A percentile compares a stretch with the other conserved stretches of the same genome.
phyloP scores from a whole-genome alignment of 2,113 vertebrate species.

The Xenus cinereus region DNA sequence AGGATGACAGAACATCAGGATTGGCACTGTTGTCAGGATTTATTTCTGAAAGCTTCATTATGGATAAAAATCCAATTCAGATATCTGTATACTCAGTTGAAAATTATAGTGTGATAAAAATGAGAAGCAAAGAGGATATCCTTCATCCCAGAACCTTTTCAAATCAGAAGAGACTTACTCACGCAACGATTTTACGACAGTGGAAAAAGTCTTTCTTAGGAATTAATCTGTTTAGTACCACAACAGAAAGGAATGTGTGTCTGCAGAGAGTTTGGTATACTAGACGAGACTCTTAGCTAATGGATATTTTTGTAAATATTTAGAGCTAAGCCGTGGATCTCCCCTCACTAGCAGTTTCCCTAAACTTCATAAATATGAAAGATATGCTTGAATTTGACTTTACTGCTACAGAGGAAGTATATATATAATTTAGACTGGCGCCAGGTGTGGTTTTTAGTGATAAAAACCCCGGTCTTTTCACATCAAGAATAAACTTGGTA shows the following conservation, averaged over 20 bases:
- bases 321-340: background rate
- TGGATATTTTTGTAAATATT: conserved; percentile 52
- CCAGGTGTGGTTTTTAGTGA: background rate
- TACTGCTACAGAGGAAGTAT: background rate
- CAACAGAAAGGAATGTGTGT: background rate
- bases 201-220: background rate
- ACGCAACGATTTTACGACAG: background rate
- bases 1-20: background rate
- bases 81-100: background rate
- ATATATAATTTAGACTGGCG: background rate
- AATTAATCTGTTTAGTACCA: conserved; percentile 11
- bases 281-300: background rate
- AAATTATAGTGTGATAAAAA: background rate
- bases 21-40: background rate
- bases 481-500: background rate
- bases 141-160: background rate
- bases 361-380: conserved; percentile 3
- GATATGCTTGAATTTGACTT: background rate
- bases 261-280: background rate
- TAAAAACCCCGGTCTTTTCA: accelerated
- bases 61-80: background rate
- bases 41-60: background rate
- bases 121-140: background rate
- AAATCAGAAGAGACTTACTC: background rate
- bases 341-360: background rate